Base-by-base conservation (phyloP, 2,888 invertebrate species). In the Balanococcus diminutus region DNA sequence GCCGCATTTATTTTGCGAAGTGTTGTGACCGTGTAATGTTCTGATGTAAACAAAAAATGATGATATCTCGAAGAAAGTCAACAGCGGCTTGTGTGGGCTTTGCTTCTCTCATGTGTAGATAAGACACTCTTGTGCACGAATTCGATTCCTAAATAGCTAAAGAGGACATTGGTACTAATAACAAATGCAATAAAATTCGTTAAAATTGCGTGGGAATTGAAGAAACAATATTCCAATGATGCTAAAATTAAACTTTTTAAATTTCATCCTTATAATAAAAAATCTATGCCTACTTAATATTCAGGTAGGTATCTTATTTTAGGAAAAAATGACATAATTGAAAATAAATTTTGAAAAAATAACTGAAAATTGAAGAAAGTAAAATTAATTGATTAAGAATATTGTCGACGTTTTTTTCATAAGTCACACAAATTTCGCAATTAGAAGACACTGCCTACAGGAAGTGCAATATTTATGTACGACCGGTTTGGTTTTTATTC, bases 41-140 rank as follows among this genome's bases (percentile, higher is more conserved):
- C 56, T 56, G 56, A 22, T 56, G 56, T 56, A 32, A 72, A 32
- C 72, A 72, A 31, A 72, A n/a, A 72, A 28, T 72, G 28, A 72
- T 72, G 31, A 28, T 72, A 72, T 72, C 31, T 72, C 72, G 31
- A 72, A 72, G 72, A 72, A 72, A 72, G 72, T 72, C 72, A 72
- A 28, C 72, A 32, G 16, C 28, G n/a, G 72, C 31, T 72, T 31
- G 31, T 72, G 28, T 72, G 72, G 72, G 72, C 31, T 32, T 31
- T 8, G 72, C 19, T 22, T 28, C 56, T 19, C 22, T 56, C 22
- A 22, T 56, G 56, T 56, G 16, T 32, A 32, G 72, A 32, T 32
- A 31, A 72, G 31, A 16, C 31, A 72, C 72, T 25, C 67, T 9
- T 14, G n/a, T 14, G 28, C 67, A 25, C 67, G 67, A 67, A 28